These are phyloP conservation scores for Dryomyza anilis DNA, from an alignment of 2,888 invertebrate species.

Conservation along the genomic window DNA sequence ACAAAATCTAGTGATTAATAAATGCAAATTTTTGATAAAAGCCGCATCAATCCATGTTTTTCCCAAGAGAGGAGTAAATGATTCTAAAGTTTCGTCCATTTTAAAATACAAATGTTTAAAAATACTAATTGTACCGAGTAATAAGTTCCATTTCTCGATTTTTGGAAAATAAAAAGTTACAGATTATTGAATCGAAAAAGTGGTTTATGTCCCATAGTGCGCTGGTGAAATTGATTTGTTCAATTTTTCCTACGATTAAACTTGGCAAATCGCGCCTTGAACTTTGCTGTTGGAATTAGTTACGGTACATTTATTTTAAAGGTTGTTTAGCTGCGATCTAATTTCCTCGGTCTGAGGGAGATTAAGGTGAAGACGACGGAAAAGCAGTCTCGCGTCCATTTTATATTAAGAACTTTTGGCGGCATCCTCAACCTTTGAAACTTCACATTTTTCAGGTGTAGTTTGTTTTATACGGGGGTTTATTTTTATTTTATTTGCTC, in stretches of 20 bases:
- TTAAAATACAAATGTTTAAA: too few species aligned
- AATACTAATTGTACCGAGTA: too few species aligned
- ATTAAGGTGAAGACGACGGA: too few species aligned
- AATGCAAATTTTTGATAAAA: too few species aligned
- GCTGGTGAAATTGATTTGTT: constrained; percentile 61
- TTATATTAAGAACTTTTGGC: neutral
- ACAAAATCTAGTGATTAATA: too few species aligned
- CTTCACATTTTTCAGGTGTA: constrained; percentile 44
- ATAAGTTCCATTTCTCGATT: too few species aligned
- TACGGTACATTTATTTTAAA: constrained; percentile 56
- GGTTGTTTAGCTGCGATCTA: constrained; percentile 37
- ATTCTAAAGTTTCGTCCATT: too few species aligned
- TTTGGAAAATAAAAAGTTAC: too few species aligned
- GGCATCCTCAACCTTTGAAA: constrained; percentile 25
- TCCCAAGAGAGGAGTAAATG: too few species aligned
- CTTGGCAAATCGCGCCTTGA: constrained; percentile 44
- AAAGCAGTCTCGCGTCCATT: neutral
- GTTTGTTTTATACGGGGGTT: too few species aligned
- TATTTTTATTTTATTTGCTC: constrained; percentile 17
- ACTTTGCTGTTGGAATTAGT: constrained; percentile 47
- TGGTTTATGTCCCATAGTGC: constrained; percentile 31
- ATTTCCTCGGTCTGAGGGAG: neutral
- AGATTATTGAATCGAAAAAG: too few species aligned
- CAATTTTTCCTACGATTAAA: constrained; percentile 61
- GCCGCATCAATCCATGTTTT: too few species aligned